Conservation (phyloP, 2,888 invertebrate genomes). For the Amphipoea lucens region DNA sequence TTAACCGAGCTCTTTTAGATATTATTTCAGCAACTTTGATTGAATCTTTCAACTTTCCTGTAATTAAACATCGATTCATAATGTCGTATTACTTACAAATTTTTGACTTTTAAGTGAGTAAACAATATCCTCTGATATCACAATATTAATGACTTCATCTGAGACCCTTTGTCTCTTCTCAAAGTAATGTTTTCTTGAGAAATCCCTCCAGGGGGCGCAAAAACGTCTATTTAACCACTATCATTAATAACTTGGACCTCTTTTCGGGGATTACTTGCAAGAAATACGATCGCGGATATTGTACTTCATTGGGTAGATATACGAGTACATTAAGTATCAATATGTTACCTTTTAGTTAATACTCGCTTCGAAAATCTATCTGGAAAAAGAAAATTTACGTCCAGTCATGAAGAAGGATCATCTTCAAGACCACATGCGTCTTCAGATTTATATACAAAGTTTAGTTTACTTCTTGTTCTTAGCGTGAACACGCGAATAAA, state of each 20-base stretch:
- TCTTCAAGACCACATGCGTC: conserved; percentile 24
- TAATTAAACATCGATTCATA: conserved; percentile 14
- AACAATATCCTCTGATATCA: conserved; percentile 57
- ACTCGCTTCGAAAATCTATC: conserved; percentile 15
- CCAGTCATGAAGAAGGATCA: conserved; percentile 34
- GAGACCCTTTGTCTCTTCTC: conserved; percentile 61
- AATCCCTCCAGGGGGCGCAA: conserved; percentile 57
- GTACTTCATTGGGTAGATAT: conserved; percentile 46
- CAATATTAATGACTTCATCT: conserved; percentile 67
- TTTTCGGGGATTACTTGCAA: conserved; percentile 69
- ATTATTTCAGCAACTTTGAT: conserved; percentile 66
- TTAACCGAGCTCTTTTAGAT: conserved; percentile 63
- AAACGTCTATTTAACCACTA: conserved; percentile 69
- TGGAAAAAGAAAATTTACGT: conserved; percentile 26
- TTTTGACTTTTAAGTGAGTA: conserved; percentile 23
- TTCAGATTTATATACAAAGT: conserved; percentile 49
- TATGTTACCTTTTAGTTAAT: conserved; percentile 50
- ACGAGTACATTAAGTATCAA: conserved; percentile 44
- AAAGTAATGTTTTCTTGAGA: conserved; percentile 59
- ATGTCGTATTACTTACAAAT: conserved; percentile 4
- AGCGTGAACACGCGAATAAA: conserved; percentile 20
- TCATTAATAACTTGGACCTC: conserved; percentile 69
- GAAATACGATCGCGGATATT: conserved; percentile 62
- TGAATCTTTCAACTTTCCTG: conserved; percentile 60
- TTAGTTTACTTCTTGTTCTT: conserved; percentile 29